Base-by-base conservation (phyloP, 2,797 vertebrate genomes). In the Brachymystax lenok region DNA sequence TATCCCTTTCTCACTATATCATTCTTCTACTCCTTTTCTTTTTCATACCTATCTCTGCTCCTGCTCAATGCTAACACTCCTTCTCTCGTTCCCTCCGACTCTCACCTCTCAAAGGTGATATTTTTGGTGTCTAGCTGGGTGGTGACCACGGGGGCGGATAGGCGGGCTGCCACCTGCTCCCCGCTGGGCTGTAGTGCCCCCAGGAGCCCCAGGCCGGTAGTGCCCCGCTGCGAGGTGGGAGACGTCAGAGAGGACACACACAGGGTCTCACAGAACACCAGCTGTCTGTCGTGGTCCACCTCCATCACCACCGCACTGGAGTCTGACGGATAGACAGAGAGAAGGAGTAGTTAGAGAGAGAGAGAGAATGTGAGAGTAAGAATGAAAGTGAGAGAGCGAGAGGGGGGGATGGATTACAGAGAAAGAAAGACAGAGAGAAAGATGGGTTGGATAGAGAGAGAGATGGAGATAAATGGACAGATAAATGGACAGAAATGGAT, bases 41-140 rank as follows among this genome's bases (percentile, higher is more conserved):
- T 33, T 46, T 46, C 40, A 2, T 46, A 46, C 40, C 10, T 46
- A 46, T 46, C 40, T 46, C 40, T 12, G 40, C 40, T 12, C 40
- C 40, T 46, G 40, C 10, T 46, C 40, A 59, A 59, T 59, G 54
- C n/a, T 17, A 59, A 59, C 27, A 28, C 21, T 5, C n/a, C 6
- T 12, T 24, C 51, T 51, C 10, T 16, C 67, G 14, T 54, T 14
- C 61, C 7, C 16, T 21, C 68, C 1, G n/a, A 24, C 71, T 19
- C 94, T 92, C 86, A 98, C 97, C 98, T 98, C 92, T 99, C 98
- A 0, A 99, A 99, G 84, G 97, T 95, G 71, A 99, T 98, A 89
- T 99, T 99, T 90, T 95, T 97, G 69, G 97, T 98, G 88, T 99
- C 97, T 17, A 99, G 95, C 90, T 99, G 98, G 0, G 98, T 99